phyloP scores from a whole-genome alignment of 2,113 vertebrate species.

The Pundamilia nyererei region DNA sequence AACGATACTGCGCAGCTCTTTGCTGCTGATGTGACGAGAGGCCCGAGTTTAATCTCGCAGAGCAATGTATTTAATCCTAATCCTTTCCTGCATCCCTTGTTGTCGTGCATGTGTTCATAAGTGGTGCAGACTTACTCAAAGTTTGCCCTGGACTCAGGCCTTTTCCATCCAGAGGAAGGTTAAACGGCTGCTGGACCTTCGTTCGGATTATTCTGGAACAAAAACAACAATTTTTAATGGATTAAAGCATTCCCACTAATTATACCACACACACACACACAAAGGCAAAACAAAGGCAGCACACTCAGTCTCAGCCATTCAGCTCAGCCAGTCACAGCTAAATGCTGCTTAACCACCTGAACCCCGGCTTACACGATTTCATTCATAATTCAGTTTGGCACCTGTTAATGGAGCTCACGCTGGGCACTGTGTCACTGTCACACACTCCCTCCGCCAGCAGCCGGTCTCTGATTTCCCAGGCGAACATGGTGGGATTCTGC shows the following conservation, averaged over 20 bases:
- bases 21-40: background rate
- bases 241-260: background rate
- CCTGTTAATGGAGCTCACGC: constrained; percentile 91
- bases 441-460: constrained; percentile 84
- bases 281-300: background rate
- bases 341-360: background rate
- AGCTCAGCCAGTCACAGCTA: background rate
- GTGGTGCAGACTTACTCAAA: constrained; percentile 73
- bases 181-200: constrained; percentile 88
- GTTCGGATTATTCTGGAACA: constrained; percentile 83
- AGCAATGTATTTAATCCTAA: constrained; percentile 26
- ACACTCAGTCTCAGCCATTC: background rate
- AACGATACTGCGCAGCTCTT: background rate
- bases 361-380: background rate
- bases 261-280: background rate
- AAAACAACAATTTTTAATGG: background rate
- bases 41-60: constrained; percentile 3
- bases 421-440: constrained; percentile 85
- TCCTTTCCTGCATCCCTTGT: background rate
- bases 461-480: constrained; percentile 87
- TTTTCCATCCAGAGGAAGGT: constrained; percentile 84
- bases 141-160: constrained; percentile 83
- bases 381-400: constrained; percentile 33
- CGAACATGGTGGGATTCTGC: constrained; percentile 90
- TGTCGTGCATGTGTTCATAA: background rate